Base-by-base conservation (phyloP, 2,797 vertebrate genomes). In the Coranthus polyacanthus region DNA sequence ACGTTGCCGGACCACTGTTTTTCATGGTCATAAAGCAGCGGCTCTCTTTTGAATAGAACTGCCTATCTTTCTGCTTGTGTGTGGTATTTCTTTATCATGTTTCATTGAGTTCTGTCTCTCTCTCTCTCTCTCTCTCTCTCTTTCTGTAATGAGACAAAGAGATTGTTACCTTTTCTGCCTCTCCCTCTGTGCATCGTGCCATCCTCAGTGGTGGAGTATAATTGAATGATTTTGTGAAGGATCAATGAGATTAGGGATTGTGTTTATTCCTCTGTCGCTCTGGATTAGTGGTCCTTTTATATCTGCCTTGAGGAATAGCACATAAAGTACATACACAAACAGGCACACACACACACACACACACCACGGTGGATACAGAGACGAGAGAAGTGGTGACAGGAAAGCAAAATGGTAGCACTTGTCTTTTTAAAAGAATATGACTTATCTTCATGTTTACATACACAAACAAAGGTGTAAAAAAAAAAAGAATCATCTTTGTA, bases 231-330 rank as follows among this genome's bases (percentile, higher is more conserved):
- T 90, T 86, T 87, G 81, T 43, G 52, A 67, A 44, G 88, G 84
- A 91, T 92, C 82, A 92, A 88, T 91, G 86, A 90, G 87, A 92
- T 91, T 89, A 88, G 84, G 88, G 90, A 88, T 91, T 89, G 86
- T 86, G 86, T 92, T 91, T 90, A 87, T 91, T 89, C 85, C 85
- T 81, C 85, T 83, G 88, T 91, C 83, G 68, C 80, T 91, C 78
- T 82, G 89, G 88, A 89, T 92, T 91, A 91, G 84, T 18, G 56
- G 46, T 74, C 58, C 79, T 85, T 90, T 90, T 79, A 79, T 83
- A 86, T 88, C 75, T 65, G 71, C 78, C 69, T 83, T 78, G 74
- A 81, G 75, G 75, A 85, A 69, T 24, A 72, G 54, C 55, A 47
- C 58, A 68, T 65, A 67, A 56, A 60, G 72, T 68, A 37, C 49